Evolutionary conservation across 2,888 invertebrate genomes (phyloP).

Genomic region (Drosophila longiperda): DNA sequence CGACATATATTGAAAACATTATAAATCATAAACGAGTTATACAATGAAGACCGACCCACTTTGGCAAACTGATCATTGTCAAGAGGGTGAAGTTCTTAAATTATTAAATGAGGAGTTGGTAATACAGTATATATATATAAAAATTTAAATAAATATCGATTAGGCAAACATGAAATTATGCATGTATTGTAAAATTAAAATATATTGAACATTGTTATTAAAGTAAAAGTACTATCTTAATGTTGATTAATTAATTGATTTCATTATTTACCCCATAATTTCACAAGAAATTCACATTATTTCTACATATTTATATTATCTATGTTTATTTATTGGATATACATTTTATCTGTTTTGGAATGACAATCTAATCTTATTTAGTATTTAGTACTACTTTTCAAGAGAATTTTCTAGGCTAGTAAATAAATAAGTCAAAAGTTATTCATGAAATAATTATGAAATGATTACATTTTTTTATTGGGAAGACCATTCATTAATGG

Average conservation of each 20-base stretch:
- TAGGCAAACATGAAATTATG: not conserved
- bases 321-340: slow-evolving; percentile 54
- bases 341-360: slow-evolving; percentile 55
- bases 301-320: slow-evolving; percentile 37
- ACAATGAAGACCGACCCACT: slow-evolving; percentile 90
- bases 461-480: slow-evolving; percentile 54
- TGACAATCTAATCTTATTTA: slow-evolving; percentile 57
- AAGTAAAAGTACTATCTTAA: not conserved
- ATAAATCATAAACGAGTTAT: slow-evolving; percentile 88
- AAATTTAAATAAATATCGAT: slow-evolving; percentile 38
- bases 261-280: not conserved
- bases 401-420: slow-evolving; percentile 57
- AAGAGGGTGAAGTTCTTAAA: slow-evolving; percentile 89
- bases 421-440: slow-evolving; percentile 56
- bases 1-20: slow-evolving; percentile 90
- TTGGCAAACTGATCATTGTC: slow-evolving; percentile 91
- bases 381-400: slow-evolving; percentile 53
- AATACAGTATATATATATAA: slow-evolving; percentile 86
- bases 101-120: slow-evolving; percentile 87
- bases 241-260: not conserved
- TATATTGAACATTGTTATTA: not conserved
- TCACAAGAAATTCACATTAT: slow-evolving; percentile 7
- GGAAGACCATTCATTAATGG: slow-evolving; percentile 71
- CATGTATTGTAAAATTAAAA: not conserved
- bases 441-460: slow-evolving; percentile 38